A percentile compares a stretch with the other conserved stretches of the same genome.
Evolutionary conservation across 2,888 invertebrate genomes (phyloP).

Genomic region (Anthophora plumipes): DNA sequence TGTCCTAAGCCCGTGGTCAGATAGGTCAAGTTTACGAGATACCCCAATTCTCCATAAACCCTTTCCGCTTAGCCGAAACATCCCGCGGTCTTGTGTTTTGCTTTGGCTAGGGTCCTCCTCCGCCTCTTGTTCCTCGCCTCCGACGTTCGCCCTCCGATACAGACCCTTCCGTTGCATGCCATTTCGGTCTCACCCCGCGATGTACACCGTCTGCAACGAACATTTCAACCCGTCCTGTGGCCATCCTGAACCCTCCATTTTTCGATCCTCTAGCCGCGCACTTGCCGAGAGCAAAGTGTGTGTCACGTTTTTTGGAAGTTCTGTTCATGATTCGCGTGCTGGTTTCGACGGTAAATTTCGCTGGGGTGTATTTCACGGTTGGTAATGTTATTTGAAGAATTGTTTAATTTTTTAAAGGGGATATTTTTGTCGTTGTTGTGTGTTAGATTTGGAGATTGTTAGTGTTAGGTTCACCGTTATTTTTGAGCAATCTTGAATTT

Average conservation of each 20-base stretch:
- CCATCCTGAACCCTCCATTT: background rate
- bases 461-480: too few relatives aligned
- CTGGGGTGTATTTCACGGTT: too few relatives aligned
- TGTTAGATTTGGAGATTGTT: too few relatives aligned
- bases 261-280: background rate
- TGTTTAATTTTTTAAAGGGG: too few relatives aligned
- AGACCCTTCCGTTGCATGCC: conserved; percentile 76
- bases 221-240: conserved; percentile 68
- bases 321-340: too few relatives aligned
- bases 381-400: too few relatives aligned
- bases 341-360: too few relatives aligned
- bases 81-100: conserved; percentile 78
- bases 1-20: conserved; percentile 73
- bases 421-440: too few relatives aligned
- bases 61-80: conserved; percentile 81
- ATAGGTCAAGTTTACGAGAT: conserved; percentile 82
- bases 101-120: conserved; percentile 67
- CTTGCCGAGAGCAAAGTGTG: too few relatives aligned
- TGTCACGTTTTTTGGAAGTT: too few relatives aligned
- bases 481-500: too few relatives aligned
- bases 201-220: conserved; percentile 56
- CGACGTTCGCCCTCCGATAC: conserved; percentile 60
- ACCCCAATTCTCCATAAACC: conserved; percentile 81
- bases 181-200: conserved; percentile 72
- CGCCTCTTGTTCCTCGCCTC: conserved; percentile 55